phyloP scores from a whole-genome alignment of 2,113 vertebrate species.

The Megaceryle maxima region DNA sequence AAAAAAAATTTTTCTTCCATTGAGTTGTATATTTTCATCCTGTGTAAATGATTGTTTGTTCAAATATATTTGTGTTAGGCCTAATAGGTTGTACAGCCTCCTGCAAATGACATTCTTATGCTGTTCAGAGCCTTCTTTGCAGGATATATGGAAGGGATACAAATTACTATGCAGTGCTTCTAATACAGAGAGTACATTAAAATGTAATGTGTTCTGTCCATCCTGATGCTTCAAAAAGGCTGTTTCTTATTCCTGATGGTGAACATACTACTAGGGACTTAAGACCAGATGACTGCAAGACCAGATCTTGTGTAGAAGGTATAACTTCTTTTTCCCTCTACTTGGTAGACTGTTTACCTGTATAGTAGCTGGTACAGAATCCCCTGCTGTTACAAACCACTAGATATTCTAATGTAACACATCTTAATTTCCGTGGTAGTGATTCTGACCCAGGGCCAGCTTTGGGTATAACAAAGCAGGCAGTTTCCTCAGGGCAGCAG shows the following conservation, averaged over 20 bases:
- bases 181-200: neutral
- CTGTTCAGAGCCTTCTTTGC: neutral
- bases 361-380: neutral
- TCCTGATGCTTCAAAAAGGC: neutral
- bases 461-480: neutral
- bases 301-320: neutral
- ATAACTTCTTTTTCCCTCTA: neutral
- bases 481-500: neutral
- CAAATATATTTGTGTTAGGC: neutral
- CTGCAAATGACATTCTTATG: neutral
- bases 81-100: neutral
- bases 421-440: neutral
- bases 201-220: neutral
- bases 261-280: neutral
- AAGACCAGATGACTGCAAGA: neutral
- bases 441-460: neutral
- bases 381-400: neutral
- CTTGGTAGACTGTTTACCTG: neutral
- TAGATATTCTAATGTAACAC: neutral
- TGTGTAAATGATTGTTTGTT: constrained; percentile 8
- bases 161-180: neutral
- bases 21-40: neutral
- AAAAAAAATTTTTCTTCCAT: neutral
- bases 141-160: neutral
- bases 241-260: neutral